Conservation (phyloP, 2,797 vertebrate genomes). For the Jordanella pulchra region DNA sequence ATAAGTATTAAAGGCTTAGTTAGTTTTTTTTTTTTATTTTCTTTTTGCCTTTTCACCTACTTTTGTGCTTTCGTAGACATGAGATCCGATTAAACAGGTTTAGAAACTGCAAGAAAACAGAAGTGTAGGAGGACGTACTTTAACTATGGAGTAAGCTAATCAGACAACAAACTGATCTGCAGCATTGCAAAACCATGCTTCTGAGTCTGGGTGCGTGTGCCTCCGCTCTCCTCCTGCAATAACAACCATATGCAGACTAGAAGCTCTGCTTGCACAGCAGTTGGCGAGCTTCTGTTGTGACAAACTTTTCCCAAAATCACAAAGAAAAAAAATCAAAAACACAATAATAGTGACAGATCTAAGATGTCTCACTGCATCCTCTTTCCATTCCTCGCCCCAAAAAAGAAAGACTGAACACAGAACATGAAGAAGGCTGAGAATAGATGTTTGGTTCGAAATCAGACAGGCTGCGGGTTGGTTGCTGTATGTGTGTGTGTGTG, state of each 20-base stretch:
- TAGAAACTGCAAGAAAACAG: neutral
- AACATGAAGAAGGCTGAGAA: conserved; percentile 64
- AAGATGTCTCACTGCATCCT: conserved; percentile 26
- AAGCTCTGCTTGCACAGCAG: conserved; percentile 38
- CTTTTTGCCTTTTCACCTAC: neutral
- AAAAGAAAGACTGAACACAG: conserved; percentile 38
- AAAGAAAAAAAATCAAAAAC: conserved; percentile 58
- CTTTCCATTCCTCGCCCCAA: conserved; percentile 45
- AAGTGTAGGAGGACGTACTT: neutral
- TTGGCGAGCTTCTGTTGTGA: conserved; percentile 41
- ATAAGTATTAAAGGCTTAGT: neutral
- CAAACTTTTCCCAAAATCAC: conserved; percentile 53
- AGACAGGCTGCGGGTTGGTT: conserved; percentile 54
- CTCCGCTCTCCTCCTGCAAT: conserved; percentile 52
- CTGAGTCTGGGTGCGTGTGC: conserved; percentile 33
- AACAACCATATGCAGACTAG: conserved; percentile 69
- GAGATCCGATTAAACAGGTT: neutral
- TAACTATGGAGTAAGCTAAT: conserved; percentile 18
- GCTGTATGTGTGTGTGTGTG: neutral
- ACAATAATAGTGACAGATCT: conserved; percentile 43
- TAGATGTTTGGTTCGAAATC: conserved; percentile 65
- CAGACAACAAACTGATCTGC: conserved; percentile 10
- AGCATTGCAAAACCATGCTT: conserved; percentile 33
- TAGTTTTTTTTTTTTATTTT: neutral
- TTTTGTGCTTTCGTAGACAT: neutral